Evolutionary conservation across 2,113 vertebrate species (phyloP).

Genomic region (Romanogobio albipinnatus): DNA sequence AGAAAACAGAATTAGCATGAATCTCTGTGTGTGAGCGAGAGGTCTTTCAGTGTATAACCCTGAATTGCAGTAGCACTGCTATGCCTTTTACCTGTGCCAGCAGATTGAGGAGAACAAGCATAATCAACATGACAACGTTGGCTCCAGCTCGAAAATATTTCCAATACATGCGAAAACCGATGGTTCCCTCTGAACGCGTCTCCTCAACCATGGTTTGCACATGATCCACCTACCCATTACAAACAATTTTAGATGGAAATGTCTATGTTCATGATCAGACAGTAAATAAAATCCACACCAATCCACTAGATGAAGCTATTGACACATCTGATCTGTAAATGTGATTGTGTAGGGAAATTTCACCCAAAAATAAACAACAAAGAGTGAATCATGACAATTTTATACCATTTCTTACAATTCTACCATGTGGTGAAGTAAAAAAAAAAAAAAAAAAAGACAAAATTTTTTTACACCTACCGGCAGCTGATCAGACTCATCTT

Average conservation of each 20-base stretch:
- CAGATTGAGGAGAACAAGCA: slow-evolving; percentile 78
- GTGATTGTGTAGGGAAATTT: not conserved
- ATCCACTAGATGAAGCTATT: slow-evolving; percentile 1
- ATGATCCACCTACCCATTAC: slow-evolving; percentile 73
- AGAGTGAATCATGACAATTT: not conserved
- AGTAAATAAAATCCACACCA: not conserved
- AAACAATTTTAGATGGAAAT: not conserved
- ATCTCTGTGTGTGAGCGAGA: not conserved
- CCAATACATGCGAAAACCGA: slow-evolving; percentile 79
- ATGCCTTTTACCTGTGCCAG: slow-evolving; percentile 81
- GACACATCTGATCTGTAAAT: slow-evolving; percentile 59
- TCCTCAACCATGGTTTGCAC: slow-evolving; percentile 80
- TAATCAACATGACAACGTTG: slow-evolving; percentile 73
- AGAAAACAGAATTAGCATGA: slow-evolving; percentile 27
- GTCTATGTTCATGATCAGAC: not conserved
- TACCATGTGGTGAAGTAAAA: not conserved
- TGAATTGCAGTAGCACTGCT: not conserved
- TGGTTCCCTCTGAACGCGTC: slow-evolving; percentile 83
- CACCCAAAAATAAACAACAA: not conserved
- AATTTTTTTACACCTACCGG: slow-evolving; percentile 71
- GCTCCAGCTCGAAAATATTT: slow-evolving; percentile 89
- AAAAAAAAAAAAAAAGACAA: no score
- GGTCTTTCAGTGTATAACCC: not conserved
- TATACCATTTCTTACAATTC: not conserved
- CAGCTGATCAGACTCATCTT: slow-evolving; percentile 79